Base-by-base conservation (phyloP, 2,797 vertebrate species). In the Hoplostethus mediterraneus region DNA sequence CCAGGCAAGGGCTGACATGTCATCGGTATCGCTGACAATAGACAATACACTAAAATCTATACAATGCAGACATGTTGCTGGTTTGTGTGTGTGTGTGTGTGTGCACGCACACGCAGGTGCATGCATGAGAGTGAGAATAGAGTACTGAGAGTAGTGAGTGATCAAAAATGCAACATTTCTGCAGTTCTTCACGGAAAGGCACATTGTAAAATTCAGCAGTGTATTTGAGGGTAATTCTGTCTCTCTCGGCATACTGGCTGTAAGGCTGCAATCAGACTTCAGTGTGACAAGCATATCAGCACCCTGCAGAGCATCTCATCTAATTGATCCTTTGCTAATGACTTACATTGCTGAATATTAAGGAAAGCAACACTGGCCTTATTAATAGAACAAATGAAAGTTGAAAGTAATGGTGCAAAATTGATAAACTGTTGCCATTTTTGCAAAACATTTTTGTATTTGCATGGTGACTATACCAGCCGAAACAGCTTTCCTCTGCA, bases 281-380 rank as follows among this genome's bases (percentile, higher is more conserved):
- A 62, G 25, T 61, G 53, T 49, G 63, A 70, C 0, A 3, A 3
- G 28, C 7, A 56, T 44, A 44, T 55, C 51, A 49, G 5, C 28
- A 12, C 63, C 74, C 47, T 67, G 51, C 73, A 64, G 73, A 61
- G 63, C 48, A 17, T 25, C 42, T 54, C 55, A 73, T 21, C 4
- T 44, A 8, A 47, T 69, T 0, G 0, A 59, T 77, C 44, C 49
- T 55, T 44, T 0, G 7, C 52, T 51, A 57, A 52, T 47, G 13
- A 80, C 60, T 64, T 49, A 17, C 51, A 47, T 64, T 16, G 72
- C 9, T 74, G 58, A 77, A 63, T 71, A 68, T 71, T 61, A 66
- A 79, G 69, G 52, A 61, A 63, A 57, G 54, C 70, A 17, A 16
- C 31, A 42, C 7, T 58, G 36, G 31, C 33, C 36, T 40, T 4